Conservation (phyloP, 1,140 invertebrate species). For the Megathymus violae region DNA sequence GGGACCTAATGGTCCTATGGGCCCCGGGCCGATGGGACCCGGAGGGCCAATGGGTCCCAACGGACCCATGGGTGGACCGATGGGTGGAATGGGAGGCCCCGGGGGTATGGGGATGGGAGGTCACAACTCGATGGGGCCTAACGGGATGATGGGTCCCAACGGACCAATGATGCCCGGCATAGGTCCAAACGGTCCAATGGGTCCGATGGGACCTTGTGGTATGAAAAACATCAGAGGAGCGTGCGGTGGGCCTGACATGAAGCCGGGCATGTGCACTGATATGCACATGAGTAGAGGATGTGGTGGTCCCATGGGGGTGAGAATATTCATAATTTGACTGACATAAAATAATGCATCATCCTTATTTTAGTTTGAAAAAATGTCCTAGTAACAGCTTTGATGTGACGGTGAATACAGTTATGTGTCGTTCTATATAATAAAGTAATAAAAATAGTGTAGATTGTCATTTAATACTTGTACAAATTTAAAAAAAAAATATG, state of each 20-base stretch:
- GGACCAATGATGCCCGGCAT: slow-evolving; percentile 79
- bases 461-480: too few species aligned
- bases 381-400: too few species aligned
- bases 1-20: slow-evolving; percentile 76
- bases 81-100: slow-evolving; percentile 75
- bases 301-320: slow-evolving; percentile 81
- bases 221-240: slow-evolving; percentile 77
- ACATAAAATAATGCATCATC: too few species aligned
- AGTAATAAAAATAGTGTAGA: too few species aligned
- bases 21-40: too few species aligned
- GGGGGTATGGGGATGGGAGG: slow-evolving; percentile 80
- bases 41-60: slow-evolving; percentile 79
- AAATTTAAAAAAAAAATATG: too few species aligned
- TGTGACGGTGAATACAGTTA: too few species aligned
- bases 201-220: slow-evolving; percentile 77
- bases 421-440: too few species aligned
- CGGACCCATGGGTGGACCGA: slow-evolving; percentile 76
- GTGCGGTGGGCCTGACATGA: slow-evolving; percentile 81
- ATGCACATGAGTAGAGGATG: slow-evolving; percentile 82
- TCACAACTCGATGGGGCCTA: slow-evolving; percentile 80
- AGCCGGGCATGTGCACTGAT: slow-evolving; percentile 78
- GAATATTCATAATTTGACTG: too few species aligned
- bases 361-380: too few species aligned
- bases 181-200: slow-evolving; percentile 81
- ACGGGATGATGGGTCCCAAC: slow-evolving; percentile 82